Conservation (phyloP, 2,888 invertebrate genomes). For the Pyrrhosoma nymphula region DNA sequence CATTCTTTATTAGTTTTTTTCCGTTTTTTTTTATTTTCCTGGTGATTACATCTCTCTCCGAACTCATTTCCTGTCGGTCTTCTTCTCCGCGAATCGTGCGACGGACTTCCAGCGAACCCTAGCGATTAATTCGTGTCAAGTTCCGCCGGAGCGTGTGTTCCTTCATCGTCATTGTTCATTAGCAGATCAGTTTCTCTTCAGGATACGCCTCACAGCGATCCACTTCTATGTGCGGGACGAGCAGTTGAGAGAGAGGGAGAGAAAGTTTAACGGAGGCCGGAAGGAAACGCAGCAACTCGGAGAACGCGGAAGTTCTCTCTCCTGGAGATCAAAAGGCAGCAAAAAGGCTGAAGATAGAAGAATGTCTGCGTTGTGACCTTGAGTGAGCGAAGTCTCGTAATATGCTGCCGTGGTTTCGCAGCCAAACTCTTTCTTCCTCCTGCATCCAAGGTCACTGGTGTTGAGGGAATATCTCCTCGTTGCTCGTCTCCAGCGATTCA, state of each 20-base stretch:
- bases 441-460: background rate
- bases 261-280: background rate
- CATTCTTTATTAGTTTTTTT: too few species aligned
- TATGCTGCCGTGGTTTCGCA: background rate
- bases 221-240: background rate
- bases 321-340: background rate
- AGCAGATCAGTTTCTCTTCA: background rate
- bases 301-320: background rate
- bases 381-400: background rate
- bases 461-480: background rate
- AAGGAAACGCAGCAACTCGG: background rate
- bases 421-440: background rate
- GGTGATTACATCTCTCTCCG: too few species aligned
- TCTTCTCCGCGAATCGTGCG: too few species aligned
- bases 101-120: too few species aligned
- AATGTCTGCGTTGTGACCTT: background rate
- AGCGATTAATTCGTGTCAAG: too few species aligned
- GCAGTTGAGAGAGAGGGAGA: background rate
- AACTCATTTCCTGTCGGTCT: too few species aligned
- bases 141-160: too few species aligned
- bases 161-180: too few species aligned
- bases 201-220: background rate
- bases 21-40: too few species aligned
- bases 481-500: too few species aligned
- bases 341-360: background rate